Evolutionary conservation across 2,113 vertebrate species (phyloP).

Genomic region (Morone chrysops): DNA sequence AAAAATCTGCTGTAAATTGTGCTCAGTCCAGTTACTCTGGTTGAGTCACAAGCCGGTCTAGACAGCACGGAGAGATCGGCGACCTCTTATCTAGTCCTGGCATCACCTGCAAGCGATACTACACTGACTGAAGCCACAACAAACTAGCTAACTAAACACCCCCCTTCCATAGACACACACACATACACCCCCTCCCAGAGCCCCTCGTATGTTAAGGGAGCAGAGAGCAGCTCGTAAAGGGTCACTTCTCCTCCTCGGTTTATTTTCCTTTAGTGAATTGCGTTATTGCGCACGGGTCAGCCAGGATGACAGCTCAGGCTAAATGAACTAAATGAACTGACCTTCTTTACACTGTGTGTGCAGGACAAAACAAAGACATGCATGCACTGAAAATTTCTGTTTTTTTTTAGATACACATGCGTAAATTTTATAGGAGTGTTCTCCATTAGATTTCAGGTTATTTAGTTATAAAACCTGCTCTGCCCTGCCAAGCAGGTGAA

Average conservation of each 20-base stretch:
- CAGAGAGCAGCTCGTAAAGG: slow-evolving; percentile 71
- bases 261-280: slow-evolving; percentile 85
- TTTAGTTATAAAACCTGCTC: background rate
- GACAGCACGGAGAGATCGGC: slow-evolving; percentile 87
- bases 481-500: background rate
- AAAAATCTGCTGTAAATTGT: slow-evolving; percentile 77
- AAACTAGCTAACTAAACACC: slow-evolving; percentile 77
- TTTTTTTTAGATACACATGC: background rate
- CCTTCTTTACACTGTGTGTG: slow-evolving; percentile 23
- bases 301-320: slow-evolving; percentile 44
- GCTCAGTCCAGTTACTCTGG: slow-evolving; percentile 83
- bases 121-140: slow-evolving; percentile 85
- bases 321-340: slow-evolving; percentile 51
- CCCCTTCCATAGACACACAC: slow-evolving; percentile 26
- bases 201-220: slow-evolving; percentile 50
- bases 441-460: background rate
- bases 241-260: slow-evolving; percentile 84
- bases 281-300: slow-evolving; percentile 69
- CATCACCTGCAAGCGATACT: slow-evolving; percentile 93
- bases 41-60: slow-evolving; percentile 87
- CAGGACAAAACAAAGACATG: slow-evolving; percentile 26
- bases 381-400: background rate
- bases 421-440: background rate
- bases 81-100: slow-evolving; percentile 92
- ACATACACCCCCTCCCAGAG: slow-evolving; percentile 52